Evolutionary conservation across 35 echinoderm and acorn worm genomes (phyloP).

Genomic region (Ophiothrix spiculata): DNA sequence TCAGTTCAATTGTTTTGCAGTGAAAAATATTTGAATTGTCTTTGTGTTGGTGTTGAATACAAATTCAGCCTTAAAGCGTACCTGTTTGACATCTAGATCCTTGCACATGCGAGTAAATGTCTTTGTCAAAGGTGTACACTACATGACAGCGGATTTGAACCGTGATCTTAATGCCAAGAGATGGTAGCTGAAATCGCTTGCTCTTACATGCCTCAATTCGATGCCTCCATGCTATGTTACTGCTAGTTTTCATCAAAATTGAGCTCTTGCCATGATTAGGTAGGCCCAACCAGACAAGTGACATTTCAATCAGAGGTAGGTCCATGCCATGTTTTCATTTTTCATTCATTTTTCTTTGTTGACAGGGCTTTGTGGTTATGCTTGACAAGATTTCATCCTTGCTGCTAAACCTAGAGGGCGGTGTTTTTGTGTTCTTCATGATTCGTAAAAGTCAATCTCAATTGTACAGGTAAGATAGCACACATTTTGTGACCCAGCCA

Average conservation of each 20-base stretch:
- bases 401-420: conserved; percentile 68
- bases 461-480: conserved; percentile 67
- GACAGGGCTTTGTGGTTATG: conserved; percentile 84
- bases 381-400: conserved; percentile 84
- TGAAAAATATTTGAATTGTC: too few species aligned
- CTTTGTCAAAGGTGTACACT: too few species aligned
- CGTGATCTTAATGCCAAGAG: background rate
- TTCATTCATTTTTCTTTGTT: background rate
- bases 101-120: too few species aligned
- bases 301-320: background rate
- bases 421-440: conserved; percentile 81
- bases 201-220: too few species aligned
- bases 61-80: too few species aligned
- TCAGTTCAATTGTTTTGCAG: too few species aligned
- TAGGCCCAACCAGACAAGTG: background rate
- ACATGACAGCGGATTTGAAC: too few species aligned
- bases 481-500: too few species aligned
- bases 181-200: background rate
- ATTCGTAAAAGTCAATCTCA: conserved; percentile 55
- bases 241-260: too few species aligned
- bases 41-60: too few species aligned
- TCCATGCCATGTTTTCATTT: background rate
- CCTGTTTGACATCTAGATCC: too few species aligned
- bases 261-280: background rate
- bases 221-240: too few species aligned